Conservation (phyloP, 2,113 vertebrate species). For the Gasterosteus aculeatus region DNA sequence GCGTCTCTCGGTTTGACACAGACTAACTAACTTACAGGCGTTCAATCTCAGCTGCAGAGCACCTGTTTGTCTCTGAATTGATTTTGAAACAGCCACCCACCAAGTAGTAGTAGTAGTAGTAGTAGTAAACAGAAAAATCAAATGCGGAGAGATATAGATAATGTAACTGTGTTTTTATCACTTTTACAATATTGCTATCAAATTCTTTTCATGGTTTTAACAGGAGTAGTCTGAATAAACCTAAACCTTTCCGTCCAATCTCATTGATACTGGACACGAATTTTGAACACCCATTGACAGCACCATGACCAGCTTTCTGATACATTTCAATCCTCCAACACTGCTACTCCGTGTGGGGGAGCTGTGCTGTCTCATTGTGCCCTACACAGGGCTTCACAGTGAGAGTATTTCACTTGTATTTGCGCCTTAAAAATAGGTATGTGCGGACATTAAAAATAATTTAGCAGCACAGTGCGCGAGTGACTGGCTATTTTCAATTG, state of each 20-base stretch:
- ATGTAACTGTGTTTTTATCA: not conserved
- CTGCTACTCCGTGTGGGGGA: not conserved
- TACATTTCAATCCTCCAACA: constrained; percentile 25
- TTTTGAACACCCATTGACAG: constrained; percentile 8
- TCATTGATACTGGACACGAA: not conserved
- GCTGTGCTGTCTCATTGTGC: constrained; percentile 13
- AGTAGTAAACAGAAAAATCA: not conserved
- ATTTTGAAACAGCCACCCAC: too few relatives aligned
- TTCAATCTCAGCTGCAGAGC: too few relatives aligned
- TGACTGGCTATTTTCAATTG: too few relatives aligned
- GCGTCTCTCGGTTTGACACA: too few relatives aligned
- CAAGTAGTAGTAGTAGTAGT: too few relatives aligned
- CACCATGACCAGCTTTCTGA: not conserved
- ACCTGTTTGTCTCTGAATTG: too few relatives aligned
- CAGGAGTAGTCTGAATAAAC: not conserved
- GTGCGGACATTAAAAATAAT: too few relatives aligned
- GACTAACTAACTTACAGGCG: too few relatives aligned
- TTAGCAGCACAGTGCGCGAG: too few relatives aligned
- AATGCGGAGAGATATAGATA: not conserved
- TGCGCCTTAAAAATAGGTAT: too few relatives aligned
- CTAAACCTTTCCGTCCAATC: not conserved
- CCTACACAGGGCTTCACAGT: too few relatives aligned
- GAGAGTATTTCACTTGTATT: too few relatives aligned
- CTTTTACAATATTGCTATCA: not conserved
- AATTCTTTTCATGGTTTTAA: not conserved